Percentiles rank a stretch among this genome's conserved stretches.
These are phyloP conservation scores for Idaea straminata DNA, from an alignment of 2,888 invertebrate genomes.

Conservation along the genomic window DNA sequence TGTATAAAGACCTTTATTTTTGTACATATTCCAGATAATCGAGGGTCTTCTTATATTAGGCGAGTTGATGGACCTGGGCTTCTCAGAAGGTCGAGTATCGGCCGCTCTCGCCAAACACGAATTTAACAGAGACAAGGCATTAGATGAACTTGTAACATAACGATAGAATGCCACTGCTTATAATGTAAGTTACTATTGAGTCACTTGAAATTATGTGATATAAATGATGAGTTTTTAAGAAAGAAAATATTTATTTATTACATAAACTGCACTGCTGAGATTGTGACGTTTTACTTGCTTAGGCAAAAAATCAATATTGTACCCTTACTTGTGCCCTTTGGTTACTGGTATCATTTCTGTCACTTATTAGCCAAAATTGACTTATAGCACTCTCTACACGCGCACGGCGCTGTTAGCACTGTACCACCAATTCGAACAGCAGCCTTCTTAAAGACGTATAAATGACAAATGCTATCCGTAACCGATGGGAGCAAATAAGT, in stretches of 20 bases:
- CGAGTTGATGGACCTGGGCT: slow-evolving; percentile 90
- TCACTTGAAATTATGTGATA: not conserved
- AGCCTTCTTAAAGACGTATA: too few relatives aligned
- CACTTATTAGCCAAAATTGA: too few relatives aligned
- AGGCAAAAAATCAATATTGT: too few relatives aligned
- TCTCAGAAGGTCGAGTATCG: slow-evolving; percentile 87
- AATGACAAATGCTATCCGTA: too few relatives aligned
- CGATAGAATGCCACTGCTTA: slow-evolving; percentile 10
- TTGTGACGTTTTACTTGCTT: not conserved
- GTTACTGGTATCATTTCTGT: too few relatives aligned
- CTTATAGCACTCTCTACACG: too few relatives aligned
- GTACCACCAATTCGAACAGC: too few relatives aligned
- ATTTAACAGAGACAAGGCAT: slow-evolving; percentile 91
- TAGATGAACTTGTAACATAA: slow-evolving; percentile 90
- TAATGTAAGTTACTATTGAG: not conserved
- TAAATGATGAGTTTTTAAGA: not conserved
- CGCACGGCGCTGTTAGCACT: too few relatives aligned
- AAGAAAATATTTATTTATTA: not conserved
- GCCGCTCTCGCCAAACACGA: slow-evolving; percentile 87
- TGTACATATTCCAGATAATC: slow-evolving; percentile 81
- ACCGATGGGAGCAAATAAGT: too few relatives aligned
- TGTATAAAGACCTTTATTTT: slow-evolving; percentile 1
- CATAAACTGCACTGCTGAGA: not conserved
- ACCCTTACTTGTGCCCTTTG: too few relatives aligned
- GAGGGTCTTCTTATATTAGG: slow-evolving; percentile 89